Conservation (phyloP, 53 echinoderm and acorn worm species). For the Actinopyga echinites region DNA sequence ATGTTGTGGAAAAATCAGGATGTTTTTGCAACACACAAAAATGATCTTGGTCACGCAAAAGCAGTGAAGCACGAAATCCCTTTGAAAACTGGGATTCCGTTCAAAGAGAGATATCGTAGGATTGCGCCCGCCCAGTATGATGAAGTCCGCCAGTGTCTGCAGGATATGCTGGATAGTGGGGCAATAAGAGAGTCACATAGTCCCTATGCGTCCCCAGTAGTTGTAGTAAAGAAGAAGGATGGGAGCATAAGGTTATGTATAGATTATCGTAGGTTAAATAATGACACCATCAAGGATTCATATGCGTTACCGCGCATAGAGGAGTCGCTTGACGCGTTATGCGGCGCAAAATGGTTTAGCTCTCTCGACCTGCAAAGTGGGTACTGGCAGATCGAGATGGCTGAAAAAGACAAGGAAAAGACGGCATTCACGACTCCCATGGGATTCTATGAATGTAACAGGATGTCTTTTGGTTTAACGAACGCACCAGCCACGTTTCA, state of each 20-base stretch:
- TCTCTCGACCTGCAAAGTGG: too few species aligned
- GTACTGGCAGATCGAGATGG: not conserved
- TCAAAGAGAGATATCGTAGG: not conserved
- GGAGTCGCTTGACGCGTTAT: not conserved
- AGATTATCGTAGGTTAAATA: not conserved
- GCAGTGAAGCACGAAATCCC: not conserved
- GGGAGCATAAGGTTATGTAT: not conserved
- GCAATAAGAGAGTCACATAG: not conserved
- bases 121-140: not conserved
- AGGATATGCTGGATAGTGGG: not conserved
- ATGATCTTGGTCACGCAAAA: not conserved
- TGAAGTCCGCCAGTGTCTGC: not conserved
- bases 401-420: not conserved
- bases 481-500: constrained; percentile 57
- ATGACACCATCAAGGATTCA: not conserved
- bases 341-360: not conserved
- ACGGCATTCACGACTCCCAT: constrained; percentile 31
- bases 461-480: constrained; percentile 51
- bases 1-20: not conserved
- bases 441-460: constrained; percentile 52
- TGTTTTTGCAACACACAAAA: not conserved
- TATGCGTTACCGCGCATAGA: not conserved
- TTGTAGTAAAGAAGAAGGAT: not conserved
- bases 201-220: not conserved
- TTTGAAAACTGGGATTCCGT: not conserved